phyloP scores from a whole-genome alignment of 2,888 invertebrate genomes.

The Selenia dentaria region DNA sequence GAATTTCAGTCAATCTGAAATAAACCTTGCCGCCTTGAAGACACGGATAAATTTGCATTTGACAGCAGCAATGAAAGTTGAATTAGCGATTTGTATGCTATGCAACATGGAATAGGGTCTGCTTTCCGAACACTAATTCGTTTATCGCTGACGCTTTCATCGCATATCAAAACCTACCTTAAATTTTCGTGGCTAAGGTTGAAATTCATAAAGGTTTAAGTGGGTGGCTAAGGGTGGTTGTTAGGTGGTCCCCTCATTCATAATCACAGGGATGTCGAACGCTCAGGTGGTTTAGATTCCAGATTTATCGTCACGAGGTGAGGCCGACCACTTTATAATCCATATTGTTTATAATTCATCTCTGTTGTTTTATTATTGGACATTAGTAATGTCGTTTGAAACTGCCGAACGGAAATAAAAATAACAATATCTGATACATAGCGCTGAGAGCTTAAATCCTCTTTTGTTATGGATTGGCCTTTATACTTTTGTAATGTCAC shows the following conservation, averaged over 20 bases:
- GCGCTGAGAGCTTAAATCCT: too few species aligned
- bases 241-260: slow-evolving; percentile 65
- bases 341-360: slow-evolving; percentile 56
- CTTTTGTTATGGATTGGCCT: too few species aligned
- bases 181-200: slow-evolving; percentile 34
- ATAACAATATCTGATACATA: too few species aligned
- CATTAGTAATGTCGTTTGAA: slow-evolving; percentile 17
- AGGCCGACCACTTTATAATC: slow-evolving; percentile 68
- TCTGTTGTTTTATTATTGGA: slow-evolving; percentile 25
- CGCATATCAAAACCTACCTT: slow-evolving; percentile 38
- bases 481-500: too few species aligned
- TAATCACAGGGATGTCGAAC: slow-evolving; percentile 76
- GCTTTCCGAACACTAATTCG: slow-evolving; percentile 76
- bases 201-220: slow-evolving; percentile 28
- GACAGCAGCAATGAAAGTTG: slow-evolving; percentile 39
- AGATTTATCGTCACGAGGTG: slow-evolving; percentile 76
- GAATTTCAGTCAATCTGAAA: slow-evolving; percentile 34
- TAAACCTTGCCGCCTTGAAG: slow-evolving; percentile 32
- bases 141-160: slow-evolving; percentile 56
- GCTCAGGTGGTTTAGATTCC: slow-evolving; percentile 80
- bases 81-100: slow-evolving; percentile 75
- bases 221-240: slow-evolving; percentile 38
- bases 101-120: slow-evolving; percentile 72
- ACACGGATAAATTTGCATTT: slow-evolving; percentile 33
- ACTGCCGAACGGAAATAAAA: slow-evolving; percentile 4